Percentiles rank a stretch among this genome's conserved stretches.
phyloP scores from a whole-genome alignment of 2,888 invertebrate genomes.

The Drosophila acutilabella region DNA sequence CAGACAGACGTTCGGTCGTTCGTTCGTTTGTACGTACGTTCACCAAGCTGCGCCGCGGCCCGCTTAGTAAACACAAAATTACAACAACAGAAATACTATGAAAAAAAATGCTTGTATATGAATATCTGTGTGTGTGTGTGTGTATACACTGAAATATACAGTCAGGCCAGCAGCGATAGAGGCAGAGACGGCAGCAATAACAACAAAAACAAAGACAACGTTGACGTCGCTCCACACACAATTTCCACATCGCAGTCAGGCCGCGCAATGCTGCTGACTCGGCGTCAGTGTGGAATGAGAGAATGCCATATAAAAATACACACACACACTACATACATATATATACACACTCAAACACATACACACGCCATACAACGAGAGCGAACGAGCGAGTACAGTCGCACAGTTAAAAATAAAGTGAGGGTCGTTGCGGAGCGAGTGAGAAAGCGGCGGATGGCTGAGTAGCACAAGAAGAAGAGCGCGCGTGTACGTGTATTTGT shows the following conservation, averaged over 20 bases:
- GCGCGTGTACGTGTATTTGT: neutral
- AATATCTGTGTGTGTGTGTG: conserved; percentile 13
- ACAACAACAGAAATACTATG: conserved; percentile 68
- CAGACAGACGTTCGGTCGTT: conserved; percentile 17
- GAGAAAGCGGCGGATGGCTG: conserved; percentile 40
- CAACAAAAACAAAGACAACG: conserved; percentile 65
- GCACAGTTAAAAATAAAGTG: conserved; percentile 83
- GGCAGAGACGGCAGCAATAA: conserved; percentile 51
- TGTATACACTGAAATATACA: conserved; percentile 62
- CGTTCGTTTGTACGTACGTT: conserved; percentile 37
- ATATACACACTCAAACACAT: conserved; percentile 60
- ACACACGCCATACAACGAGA: conserved; percentile 60
- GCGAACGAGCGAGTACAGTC: conserved; percentile 82
- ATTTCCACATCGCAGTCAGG: conserved; percentile 67
- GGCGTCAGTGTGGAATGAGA: conserved; percentile 72
- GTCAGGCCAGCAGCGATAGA: conserved; percentile 56
- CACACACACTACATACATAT: conserved; percentile 48
- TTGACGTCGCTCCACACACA: conserved; percentile 68
- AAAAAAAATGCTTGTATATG: conserved; percentile 57
- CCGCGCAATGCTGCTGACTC: conserved; percentile 78
- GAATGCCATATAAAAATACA: conserved; percentile 78
- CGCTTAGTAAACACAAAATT: conserved; percentile 78
- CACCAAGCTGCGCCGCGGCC: conserved; percentile 57
- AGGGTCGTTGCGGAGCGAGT: conserved; percentile 56
- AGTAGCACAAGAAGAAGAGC: conserved; percentile 49